A percentile compares a stretch with the other conserved stretches of the same genome.
These are phyloP conservation scores for Carettochelys insculpta DNA, from an alignment of 2,113 vertebrate species.

Conservation along the genomic window DNA sequence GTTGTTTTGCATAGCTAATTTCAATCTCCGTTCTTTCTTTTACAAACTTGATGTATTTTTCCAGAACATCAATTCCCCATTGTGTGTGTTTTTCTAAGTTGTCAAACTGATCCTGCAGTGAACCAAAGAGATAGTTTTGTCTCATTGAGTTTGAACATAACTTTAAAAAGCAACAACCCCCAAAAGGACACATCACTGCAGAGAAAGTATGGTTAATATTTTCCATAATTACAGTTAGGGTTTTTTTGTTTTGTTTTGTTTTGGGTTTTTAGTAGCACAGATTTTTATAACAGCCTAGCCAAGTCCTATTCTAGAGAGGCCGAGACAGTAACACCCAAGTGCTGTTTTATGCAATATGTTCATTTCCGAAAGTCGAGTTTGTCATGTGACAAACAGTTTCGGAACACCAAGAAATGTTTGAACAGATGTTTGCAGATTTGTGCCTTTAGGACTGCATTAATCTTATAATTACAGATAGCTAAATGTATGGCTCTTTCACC, in stretches of 20 bases:
- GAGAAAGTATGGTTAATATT: conserved; percentile 2
- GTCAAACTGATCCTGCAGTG: conserved; percentile 96
- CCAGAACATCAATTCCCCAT: conserved; percentile 93
- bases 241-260: neutral
- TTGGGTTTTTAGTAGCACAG: too few species aligned
- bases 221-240: conserved; percentile 37
- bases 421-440: neutral
- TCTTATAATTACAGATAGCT: neutral
- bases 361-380: neutral
- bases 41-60: conserved; percentile 96
- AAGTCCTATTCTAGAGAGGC: neutral
- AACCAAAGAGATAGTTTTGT: conserved; percentile 19
- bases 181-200: neutral
- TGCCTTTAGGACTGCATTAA: neutral
- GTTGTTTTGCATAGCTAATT: conserved; percentile 97
- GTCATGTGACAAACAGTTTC: neutral
- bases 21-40: conserved; percentile 96
- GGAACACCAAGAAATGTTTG: neutral
- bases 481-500: neutral
- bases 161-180: neutral
- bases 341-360: neutral
- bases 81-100: conserved; percentile 96
- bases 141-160: neutral
- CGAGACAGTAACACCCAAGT: neutral
- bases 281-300: conserved; percentile 19